phyloP scores from a whole-genome alignment of 1,140 invertebrate species.

The Meloidogyne exigua region DNA sequence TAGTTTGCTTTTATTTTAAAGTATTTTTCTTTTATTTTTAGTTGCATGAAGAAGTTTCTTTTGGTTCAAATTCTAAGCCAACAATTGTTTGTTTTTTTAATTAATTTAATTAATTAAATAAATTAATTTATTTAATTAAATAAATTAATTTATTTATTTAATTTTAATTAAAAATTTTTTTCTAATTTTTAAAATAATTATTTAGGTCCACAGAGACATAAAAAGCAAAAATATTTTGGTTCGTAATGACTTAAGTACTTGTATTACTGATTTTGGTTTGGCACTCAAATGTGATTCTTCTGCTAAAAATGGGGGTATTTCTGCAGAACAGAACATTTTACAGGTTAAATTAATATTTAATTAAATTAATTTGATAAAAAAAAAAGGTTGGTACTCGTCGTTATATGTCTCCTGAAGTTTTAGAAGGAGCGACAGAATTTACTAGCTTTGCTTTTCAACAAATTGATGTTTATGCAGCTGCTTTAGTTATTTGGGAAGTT shows the following conservation, averaged over 20 bases:
- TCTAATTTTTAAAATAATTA: neutral
- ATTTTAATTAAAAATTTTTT: no score
- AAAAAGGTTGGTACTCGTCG: constrained; percentile 81
- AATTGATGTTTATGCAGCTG: constrained; percentile 97
- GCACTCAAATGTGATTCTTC: constrained; percentile 86
- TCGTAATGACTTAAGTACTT: constrained; percentile 85
- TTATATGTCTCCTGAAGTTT: constrained; percentile 96
- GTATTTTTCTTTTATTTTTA: neutral
- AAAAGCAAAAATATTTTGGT: constrained; percentile 97
- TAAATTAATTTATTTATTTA: no score
- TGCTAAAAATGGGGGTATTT: constrained; percentile 66
- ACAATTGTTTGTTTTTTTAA: constrained; percentile 73
- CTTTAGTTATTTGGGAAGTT: constrained; percentile 92
- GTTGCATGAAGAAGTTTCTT: constrained; percentile 82
- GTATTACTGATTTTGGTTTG: constrained; percentile 94
- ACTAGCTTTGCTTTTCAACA: constrained; percentile 88
- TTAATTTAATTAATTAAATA: neutral
- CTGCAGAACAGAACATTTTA: constrained; percentile 54
- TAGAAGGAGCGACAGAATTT: constrained; percentile 96
- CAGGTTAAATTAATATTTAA: neutral
- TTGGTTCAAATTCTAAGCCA: constrained; percentile 76
- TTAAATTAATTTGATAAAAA: neutral
- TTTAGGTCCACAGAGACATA: constrained; percentile 73
- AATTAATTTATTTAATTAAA: no score
- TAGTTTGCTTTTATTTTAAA: neutral